Percentiles rank a stretch among this genome's conserved stretches.
phyloP scores from a whole-genome alignment of 2,888 invertebrate species.

The Drosophila kambysellisi region DNA sequence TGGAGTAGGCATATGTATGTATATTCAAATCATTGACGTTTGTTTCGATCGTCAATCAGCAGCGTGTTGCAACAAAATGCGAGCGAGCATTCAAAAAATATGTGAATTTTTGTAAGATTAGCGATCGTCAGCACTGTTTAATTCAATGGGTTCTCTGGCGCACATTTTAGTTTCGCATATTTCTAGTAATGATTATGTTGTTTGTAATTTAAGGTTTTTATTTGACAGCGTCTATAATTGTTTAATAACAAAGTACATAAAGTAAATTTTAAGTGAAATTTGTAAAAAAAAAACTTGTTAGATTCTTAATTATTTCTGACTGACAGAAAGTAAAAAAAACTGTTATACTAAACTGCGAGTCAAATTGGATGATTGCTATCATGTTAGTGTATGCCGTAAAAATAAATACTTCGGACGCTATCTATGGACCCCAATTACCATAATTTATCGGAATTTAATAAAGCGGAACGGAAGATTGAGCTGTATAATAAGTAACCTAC shows the following conservation, averaged over 20 bases:
- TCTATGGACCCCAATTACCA: slow-evolving; percentile 22
- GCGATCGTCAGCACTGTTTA: slow-evolving; percentile 53
- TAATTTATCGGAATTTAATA: background rate
- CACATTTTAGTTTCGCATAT: slow-evolving; percentile 68
- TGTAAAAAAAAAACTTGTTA: slow-evolving; percentile 49
- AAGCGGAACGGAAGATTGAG: background rate
- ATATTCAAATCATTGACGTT: slow-evolving; percentile 30
- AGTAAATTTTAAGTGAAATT: slow-evolving; percentile 64
- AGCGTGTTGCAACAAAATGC: slow-evolving; percentile 56
- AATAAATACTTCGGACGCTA: slow-evolving; percentile 17
- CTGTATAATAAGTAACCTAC: background rate
- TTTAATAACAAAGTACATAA: slow-evolving; percentile 67
- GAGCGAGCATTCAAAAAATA: slow-evolving; percentile 50
- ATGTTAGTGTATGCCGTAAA: slow-evolving; percentile 1
- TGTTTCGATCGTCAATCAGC: slow-evolving; percentile 45
- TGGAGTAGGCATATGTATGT: slow-evolving; percentile 22
- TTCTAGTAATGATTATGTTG: slow-evolving; percentile 54
- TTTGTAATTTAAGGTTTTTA: slow-evolving; percentile 62
- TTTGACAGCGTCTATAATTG: slow-evolving; percentile 76
- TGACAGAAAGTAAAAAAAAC: slow-evolving; percentile 30
- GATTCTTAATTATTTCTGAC: slow-evolving; percentile 45
- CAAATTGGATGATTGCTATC: slow-evolving; percentile 13
- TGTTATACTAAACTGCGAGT: slow-evolving; percentile 41
- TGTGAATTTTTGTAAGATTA: slow-evolving; percentile 23
- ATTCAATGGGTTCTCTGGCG: slow-evolving; percentile 59